These are phyloP conservation scores for Hermetia illucens DNA, from an alignment of 1,140 invertebrate genomes.

Conservation along the genomic window DNA sequence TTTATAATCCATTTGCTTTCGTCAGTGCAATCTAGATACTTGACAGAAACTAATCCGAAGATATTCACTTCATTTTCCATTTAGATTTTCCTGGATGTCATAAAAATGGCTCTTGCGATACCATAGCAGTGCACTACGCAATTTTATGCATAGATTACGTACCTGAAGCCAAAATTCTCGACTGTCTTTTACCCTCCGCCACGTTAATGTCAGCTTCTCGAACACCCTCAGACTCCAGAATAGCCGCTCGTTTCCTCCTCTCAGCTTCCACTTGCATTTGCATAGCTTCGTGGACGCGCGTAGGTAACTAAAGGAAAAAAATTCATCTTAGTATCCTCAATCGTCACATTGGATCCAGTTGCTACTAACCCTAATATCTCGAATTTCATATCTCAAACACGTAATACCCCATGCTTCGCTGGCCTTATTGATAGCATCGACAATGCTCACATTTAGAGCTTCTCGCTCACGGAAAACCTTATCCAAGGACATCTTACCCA, in stretches of 20 bases:
- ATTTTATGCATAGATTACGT: no score
- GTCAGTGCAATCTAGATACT: no score
- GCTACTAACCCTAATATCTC: slow-evolving; percentile 48
- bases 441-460: slow-evolving; percentile 89
- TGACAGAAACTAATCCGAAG: no score
- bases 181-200: slow-evolving; percentile 85
- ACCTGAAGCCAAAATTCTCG: slow-evolving; percentile 89
- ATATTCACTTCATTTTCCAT: no score
- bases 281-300: slow-evolving; percentile 95
- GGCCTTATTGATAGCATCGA: slow-evolving; percentile 95
- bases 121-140: no score
- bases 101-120: no score
- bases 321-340: background rate
- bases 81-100: no score
- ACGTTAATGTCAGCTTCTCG: slow-evolving; percentile 94
- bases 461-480: slow-evolving; percentile 96
- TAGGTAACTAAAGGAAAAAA: slow-evolving; percentile 43
- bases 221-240: slow-evolving; percentile 92
- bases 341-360: background rate
- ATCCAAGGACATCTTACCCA: slow-evolving; percentile 96
- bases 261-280: slow-evolving; percentile 99
- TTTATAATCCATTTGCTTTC: no score
- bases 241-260: slow-evolving; percentile 86
- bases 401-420: slow-evolving; percentile 94
- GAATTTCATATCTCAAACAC: slow-evolving; percentile 96